Base-by-base conservation (phyloP, 2,797 vertebrate species). In the Streptopelia turtur region DNA sequence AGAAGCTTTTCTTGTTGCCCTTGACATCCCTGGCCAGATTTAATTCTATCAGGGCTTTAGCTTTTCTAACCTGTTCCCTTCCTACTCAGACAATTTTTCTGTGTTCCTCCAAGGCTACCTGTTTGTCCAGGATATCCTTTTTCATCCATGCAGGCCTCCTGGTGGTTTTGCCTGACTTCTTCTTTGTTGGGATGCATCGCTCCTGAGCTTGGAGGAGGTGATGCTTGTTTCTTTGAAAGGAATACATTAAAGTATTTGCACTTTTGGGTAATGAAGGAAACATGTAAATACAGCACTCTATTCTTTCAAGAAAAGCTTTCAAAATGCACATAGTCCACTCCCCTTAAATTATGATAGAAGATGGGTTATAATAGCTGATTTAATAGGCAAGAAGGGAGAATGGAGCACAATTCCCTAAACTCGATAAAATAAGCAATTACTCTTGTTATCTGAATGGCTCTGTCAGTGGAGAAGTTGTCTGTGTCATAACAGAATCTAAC, bases 381-480 rank as follows among this genome's bases (percentile, higher is more conserved):
- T 97, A 97, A 98, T 97, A 98, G 96, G 96, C 96, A 94, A 91
- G 91, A 76, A 83, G 95, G 96, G 74, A 93, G 91, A 97, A 97
- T 92, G 91, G 72, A 96, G 92, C 95, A 84, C 90, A 94, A 96
- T 96, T 97, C 97, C 96, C 97, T 96, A 97, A 98, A 97, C 97
- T 97, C 69, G n/a, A 97, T 96, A 97, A 97, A 98, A 98, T 97
- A 97, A 98, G 97, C 97, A 98, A 98, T 98, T 98, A 97, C 95
- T 95, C 96, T 93, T 94, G 97, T 97, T 96, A 95, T 97, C 97
- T 94, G 97, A 97, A 97, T 80, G 94, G 90, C 89, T 90, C 95
- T 89, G 90, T 96, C 93, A 88, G 83, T 83, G 77, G 97, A 96
- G 94, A 95, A 95, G 96, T 93, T 89, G 96, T 94, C 95, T 94